Evolutionary conservation across 2,797 vertebrate species (phyloP).

Genomic region (Rhynchonycteris naso): DNA sequence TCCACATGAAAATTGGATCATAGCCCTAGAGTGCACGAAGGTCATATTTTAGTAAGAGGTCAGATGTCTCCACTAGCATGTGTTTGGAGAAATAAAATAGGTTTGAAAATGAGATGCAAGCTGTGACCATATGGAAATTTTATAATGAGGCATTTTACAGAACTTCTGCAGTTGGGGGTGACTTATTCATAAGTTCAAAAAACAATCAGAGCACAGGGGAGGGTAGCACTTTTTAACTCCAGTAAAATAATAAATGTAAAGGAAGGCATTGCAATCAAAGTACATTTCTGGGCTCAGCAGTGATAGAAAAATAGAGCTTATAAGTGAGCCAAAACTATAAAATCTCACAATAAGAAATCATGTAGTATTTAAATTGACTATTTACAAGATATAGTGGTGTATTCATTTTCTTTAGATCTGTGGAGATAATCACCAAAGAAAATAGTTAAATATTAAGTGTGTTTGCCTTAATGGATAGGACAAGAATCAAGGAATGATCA

Average conservation of each 20-base stretch:
- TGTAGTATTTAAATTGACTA: not conserved
- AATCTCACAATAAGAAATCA: not conserved
- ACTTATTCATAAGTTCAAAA: constrained; percentile 30
- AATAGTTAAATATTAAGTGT: not conserved
- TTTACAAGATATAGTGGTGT: not conserved
- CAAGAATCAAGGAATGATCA: not conserved
- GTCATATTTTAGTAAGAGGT: not conserved
- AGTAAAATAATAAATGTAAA: constrained; percentile 13
- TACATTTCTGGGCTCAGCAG: not conserved
- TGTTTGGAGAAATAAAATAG: not conserved
- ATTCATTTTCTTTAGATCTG: not conserved
- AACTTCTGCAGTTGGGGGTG: not conserved
- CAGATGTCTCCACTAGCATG: not conserved
- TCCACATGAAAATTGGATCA: no score
- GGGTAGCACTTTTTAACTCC: constrained; percentile 37
- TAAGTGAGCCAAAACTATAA: constrained; percentile 1
- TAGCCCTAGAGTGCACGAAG: not conserved
- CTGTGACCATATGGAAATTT: not conserved
- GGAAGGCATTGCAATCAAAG: constrained; percentile 49
- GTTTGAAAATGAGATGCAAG: not conserved
- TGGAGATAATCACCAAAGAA: not conserved
- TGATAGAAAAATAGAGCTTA: constrained; percentile 5
- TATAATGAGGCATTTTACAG: constrained; percentile 20
- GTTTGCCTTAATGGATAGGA: not conserved
- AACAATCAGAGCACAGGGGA: not conserved